Conservation (phyloP, 2,888 invertebrate genomes). For the Apamea monoglypha region DNA sequence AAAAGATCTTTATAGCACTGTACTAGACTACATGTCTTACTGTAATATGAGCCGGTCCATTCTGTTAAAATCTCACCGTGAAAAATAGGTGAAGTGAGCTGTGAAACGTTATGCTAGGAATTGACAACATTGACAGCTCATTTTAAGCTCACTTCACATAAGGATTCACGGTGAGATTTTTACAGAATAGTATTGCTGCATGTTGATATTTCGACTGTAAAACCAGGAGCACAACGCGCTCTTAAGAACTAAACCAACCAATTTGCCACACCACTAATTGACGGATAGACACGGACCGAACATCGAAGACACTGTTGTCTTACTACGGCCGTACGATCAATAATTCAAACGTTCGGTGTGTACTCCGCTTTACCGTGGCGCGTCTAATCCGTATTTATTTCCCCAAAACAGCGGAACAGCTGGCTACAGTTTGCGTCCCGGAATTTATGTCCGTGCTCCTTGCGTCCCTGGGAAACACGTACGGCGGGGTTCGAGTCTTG, state of each 20-base stretch:
- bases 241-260: constrained; percentile 6
- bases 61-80: too few relatives aligned
- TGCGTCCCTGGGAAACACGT: constrained; percentile 78
- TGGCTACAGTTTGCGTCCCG: constrained; percentile 85
- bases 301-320: constrained; percentile 54
- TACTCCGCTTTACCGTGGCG: constrained; percentile 77
- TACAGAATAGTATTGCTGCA: too few relatives aligned
- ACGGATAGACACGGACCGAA: constrained; percentile 37
- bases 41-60: too few relatives aligned
- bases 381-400: constrained; percentile 88
- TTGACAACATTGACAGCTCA: too few relatives aligned
- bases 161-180: too few relatives aligned
- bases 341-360: constrained; percentile 82
- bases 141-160: too few relatives aligned
- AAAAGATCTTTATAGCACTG: neutral
- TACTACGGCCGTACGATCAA: constrained; percentile 73
- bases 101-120: too few relatives aligned
- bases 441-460: constrained; percentile 85
- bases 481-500: constrained; percentile 67
- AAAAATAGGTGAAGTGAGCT: too few relatives aligned
- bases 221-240: constrained; percentile 1
- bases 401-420: constrained; percentile 87
- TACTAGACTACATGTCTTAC: too few relatives aligned
- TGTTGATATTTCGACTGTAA: neutral
- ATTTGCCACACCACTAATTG: constrained; percentile 40